A percentile compares a stretch with the other conserved stretches of the same genome.
Evolutionary conservation across 1,140 invertebrate genomes (phyloP).

Genomic region (Drosophila nasuta): DNA sequence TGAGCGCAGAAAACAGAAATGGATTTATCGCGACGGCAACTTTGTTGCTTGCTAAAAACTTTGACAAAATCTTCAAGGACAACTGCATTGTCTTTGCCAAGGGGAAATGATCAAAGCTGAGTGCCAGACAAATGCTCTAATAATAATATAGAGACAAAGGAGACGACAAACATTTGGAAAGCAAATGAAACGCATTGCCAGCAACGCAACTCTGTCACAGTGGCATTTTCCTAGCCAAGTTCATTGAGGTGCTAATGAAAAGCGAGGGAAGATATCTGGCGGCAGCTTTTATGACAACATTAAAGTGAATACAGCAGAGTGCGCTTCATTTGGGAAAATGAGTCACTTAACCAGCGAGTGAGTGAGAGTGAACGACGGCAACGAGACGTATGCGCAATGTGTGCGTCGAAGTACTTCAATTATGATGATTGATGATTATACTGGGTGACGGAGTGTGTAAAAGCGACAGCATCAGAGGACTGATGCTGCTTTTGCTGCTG

Average conservation of each 20-base stretch:
- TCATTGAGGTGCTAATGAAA: constrained; percentile 21
- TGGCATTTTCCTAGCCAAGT: not conserved
- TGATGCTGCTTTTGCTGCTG: too few relatives aligned
- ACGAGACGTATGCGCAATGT: constrained; percentile 55
- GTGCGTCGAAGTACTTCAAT: constrained; percentile 67
- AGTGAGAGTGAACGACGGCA: not conserved
- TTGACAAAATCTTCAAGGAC: constrained; percentile 29
- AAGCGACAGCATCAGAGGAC: not conserved
- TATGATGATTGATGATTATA: constrained; percentile 81
- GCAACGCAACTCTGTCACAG: constrained; percentile 1
- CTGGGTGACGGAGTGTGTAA: constrained; percentile 11
- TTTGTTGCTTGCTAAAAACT: constrained; percentile 28
- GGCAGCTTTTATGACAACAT: constrained; percentile 36
- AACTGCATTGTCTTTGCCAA: constrained; percentile 34
- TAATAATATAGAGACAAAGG: constrained; percentile 37
- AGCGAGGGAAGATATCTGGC: constrained; percentile 3
- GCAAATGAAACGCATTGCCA: constrained; percentile 19
- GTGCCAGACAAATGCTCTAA: constrained; percentile 15
- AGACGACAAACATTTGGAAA: constrained; percentile 12
- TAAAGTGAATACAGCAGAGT: constrained; percentile 31
- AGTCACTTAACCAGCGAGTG: constrained; percentile 48
- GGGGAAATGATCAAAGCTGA: constrained; percentile 51
- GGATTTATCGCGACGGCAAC: constrained; percentile 62
- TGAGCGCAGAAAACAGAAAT: constrained; percentile 24
- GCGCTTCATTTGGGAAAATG: constrained; percentile 62